These are phyloP conservation scores for Nomada goodeniana DNA, from an alignment of 2,888 invertebrate genomes.

Conservation along the genomic window DNA sequence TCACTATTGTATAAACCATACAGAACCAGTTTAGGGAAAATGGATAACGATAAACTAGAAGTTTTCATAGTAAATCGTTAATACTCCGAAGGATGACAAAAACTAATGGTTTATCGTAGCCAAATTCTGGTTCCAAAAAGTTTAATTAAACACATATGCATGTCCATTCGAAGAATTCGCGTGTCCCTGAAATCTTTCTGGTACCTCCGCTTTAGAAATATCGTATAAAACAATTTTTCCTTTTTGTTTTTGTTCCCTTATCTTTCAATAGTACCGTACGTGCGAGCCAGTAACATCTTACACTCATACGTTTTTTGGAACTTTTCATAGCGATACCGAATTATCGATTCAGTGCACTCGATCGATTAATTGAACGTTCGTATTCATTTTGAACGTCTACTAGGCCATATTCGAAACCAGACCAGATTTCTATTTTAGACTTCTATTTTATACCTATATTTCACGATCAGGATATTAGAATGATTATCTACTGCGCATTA, in stretches of 20 bases:
- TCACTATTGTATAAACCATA: not conserved
- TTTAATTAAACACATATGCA: not conserved
- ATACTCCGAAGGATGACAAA: not conserved
- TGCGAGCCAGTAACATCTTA: conserved; percentile 31
- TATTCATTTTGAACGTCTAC: conserved; percentile 49
- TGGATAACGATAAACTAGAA: not conserved
- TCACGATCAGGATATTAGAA: conserved; percentile 67
- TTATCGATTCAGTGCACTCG: conserved; percentile 49
- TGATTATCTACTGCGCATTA: conserved; percentile 67
- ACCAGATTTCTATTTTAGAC: conserved; percentile 56
- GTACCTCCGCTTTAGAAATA: conserved; percentile 46
- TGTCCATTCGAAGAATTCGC: conserved; percentile 10
- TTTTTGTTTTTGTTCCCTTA: conserved; percentile 13
- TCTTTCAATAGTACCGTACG: conserved; percentile 37
- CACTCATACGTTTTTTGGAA: conserved; percentile 44
- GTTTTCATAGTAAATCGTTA: not conserved
- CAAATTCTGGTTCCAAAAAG: not conserved
- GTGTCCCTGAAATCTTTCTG: conserved; percentile 31
- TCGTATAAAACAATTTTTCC: conserved; percentile 34
- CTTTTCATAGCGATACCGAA: conserved; percentile 50
- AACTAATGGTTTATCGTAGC: not conserved
- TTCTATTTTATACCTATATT: conserved; percentile 71
- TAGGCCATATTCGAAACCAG: conserved; percentile 47
- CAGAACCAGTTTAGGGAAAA: not conserved
- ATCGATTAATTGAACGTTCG: conserved; percentile 50